Conservation (phyloP, 1,140 invertebrate genomes). For the Ostrea denselamellosa region DNA sequence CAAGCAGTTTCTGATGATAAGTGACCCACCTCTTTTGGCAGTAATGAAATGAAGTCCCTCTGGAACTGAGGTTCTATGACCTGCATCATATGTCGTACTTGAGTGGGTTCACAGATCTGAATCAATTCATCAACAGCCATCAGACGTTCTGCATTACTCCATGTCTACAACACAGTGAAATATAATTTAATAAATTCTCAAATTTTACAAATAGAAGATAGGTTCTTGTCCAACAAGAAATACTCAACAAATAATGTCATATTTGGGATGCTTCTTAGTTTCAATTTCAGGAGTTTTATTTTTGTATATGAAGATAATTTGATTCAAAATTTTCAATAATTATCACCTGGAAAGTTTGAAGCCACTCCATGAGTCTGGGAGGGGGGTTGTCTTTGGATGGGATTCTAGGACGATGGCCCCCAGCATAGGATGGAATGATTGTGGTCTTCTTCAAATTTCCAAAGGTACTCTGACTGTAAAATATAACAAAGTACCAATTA, state of each 20-base stretch:
- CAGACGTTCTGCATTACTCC: constrained; percentile 93
- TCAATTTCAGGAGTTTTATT: background rate
- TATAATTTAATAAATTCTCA: no score
- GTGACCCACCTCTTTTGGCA: constrained; percentile 90
- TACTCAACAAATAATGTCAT: background rate
- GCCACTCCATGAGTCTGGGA: constrained; percentile 87
- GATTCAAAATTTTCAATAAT: background rate
- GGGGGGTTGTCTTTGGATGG: constrained; percentile 90
- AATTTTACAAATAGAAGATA: no score
- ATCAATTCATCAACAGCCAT: constrained; percentile 94
- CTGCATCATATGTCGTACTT: constrained; percentile 97
- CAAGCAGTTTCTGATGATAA: background rate
- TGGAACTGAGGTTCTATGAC: constrained; percentile 99
- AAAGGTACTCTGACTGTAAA: constrained; percentile 53
- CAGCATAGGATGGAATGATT: constrained; percentile 48
- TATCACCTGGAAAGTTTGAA: constrained; percentile 86
- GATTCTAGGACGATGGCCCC: constrained; percentile 79
- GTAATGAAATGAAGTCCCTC: constrained; percentile 96
- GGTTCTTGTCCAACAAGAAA: no score
- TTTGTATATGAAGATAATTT: background rate
- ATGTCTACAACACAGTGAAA: constrained; percentile 81
- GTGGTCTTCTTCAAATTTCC: constrained; percentile 58
- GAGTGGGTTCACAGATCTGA: constrained; percentile 91
- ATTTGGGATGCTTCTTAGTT: background rate
- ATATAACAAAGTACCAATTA: background rate